These are phyloP conservation scores for Protobothrops mucrosquamatus DNA, from an alignment of 2,113 vertebrate species.

Conservation along the genomic window DNA sequence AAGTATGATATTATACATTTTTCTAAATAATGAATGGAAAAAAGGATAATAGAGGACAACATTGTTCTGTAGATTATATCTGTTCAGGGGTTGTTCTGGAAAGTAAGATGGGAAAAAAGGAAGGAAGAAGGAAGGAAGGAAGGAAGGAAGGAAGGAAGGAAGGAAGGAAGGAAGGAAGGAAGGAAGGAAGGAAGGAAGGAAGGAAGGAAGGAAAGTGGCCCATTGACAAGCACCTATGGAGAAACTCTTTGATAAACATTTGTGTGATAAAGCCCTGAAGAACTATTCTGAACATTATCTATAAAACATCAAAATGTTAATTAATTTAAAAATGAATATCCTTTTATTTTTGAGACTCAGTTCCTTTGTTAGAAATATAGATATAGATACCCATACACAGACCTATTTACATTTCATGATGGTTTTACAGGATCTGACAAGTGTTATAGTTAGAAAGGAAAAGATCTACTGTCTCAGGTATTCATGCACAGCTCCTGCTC, in stretches of 20 bases:
- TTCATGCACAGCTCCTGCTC: background rate
- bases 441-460: slow-evolving; percentile 10
- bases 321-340: slow-evolving; percentile 1
- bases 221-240: background rate
- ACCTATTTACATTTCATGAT: slow-evolving; percentile 23
- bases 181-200: background rate
- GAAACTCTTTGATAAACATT: background rate
- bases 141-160: background rate
- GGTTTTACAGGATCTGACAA: slow-evolving; percentile 35
- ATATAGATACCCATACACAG: background rate
- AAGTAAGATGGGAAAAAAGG: background rate
- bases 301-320: slow-evolving; percentile 11
- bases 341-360: slow-evolving; percentile 12
- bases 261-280: background rate
- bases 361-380: background rate
- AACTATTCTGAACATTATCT: background rate
- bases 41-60: background rate
- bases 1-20: background rate
- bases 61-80: background rate
- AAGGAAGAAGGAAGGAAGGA: background rate
- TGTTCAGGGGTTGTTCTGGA: background rate
- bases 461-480: background rate
- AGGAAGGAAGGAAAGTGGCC: background rate
- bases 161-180: background rate
- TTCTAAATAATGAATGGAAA: background rate